Evolutionary conservation across 2,888 invertebrate species (phyloP), one percentile per base, ranked within the genome.

Genomic region (Carpatolechia fugitivella): DNA sequence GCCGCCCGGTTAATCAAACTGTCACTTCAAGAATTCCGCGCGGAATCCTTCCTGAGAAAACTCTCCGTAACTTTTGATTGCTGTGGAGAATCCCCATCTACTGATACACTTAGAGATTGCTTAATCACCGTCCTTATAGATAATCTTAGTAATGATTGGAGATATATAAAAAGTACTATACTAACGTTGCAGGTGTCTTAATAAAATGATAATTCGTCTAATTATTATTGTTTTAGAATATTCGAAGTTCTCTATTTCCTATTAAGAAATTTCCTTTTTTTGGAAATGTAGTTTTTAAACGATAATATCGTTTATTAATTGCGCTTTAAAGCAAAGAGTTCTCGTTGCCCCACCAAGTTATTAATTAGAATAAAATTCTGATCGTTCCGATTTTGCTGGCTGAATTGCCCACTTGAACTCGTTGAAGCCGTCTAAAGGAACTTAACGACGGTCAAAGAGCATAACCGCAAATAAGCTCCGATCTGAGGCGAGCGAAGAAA

Each of bases 401-500:
- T 80, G 86, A 88, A 89, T 89, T 88, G 89, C 86, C 88, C 85
- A 85, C 90, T 90, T 82, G 76, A 89, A 88, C 85, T 85, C 85
- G 83, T 86, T 85, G 87, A 87, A 85, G 85, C 85, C 81, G 80
- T 84, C 84, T 76, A 77, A 82, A 82, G 85, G 82, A 89, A 83
- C 85, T 85, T 88, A 88, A 90, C 86, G 89, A 87, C 89, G 89
- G 90, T 89, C 89, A 90, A 89, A 89, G 88, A 85, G 89, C 85
- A 88, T 89, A 88, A 89, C 89, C 89, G 84, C 89, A 90, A 90
- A 89, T 87, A 90, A 89, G 87, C 85, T 79, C 81, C 85, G 82
- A 88, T 89, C 83, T 85, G 78, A 80, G 78, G 79, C 75, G 76
- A 77, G 78, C 77, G 77, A 78, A 81, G 86, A 82, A 85, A 88